These are phyloP conservation scores for Fragum fragum DNA, from an alignment of 2,888 invertebrate species.

Conservation along the genomic window DNA sequence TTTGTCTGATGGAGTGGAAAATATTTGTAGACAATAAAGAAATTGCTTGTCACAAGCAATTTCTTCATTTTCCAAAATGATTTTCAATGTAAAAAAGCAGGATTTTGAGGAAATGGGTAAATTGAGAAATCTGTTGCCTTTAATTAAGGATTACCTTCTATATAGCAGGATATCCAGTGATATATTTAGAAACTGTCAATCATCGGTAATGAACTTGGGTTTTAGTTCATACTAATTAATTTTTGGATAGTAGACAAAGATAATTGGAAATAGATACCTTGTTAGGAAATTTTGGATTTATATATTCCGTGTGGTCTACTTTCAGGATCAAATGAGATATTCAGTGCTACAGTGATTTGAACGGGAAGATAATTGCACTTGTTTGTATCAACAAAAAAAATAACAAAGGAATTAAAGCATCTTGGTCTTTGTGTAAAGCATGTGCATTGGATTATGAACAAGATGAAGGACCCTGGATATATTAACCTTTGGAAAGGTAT, in stretches of 20 bases:
- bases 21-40: too few species aligned
- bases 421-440: background rate
- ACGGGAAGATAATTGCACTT: background rate
- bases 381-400: background rate
- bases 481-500: background rate
- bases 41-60: too few species aligned
- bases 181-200: constrained; percentile 11
- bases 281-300: background rate
- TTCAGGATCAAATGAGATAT: constrained; percentile 1
- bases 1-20: too few species aligned
- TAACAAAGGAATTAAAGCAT: background rate
- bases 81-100: too few species aligned
- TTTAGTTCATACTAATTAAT: constrained; percentile 16
- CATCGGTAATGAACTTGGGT: constrained; percentile 9
- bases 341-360: constrained; percentile 5
- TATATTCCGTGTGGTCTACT: background rate
- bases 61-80: too few species aligned
- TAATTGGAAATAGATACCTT: background rate
- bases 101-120: too few species aligned
- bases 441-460: constrained; percentile 19
- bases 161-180: too few species aligned
- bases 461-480: background rate
- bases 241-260: constrained; percentile 4
- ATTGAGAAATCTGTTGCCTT: too few species aligned
- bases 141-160: too few species aligned